phyloP scores from a whole-genome alignment of 2,113 vertebrate genomes.

The Puma concolor region DNA sequence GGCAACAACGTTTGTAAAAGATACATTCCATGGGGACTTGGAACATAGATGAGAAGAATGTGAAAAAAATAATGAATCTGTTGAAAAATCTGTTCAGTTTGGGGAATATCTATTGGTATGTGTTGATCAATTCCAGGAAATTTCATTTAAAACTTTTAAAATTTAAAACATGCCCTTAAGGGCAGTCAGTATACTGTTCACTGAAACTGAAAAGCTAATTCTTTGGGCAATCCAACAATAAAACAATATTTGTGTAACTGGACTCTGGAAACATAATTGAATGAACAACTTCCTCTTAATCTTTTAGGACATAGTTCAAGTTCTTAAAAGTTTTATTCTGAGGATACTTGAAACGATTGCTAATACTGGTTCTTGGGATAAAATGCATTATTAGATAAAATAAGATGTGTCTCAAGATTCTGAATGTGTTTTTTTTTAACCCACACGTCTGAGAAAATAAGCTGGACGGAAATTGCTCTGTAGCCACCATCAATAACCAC shows the following conservation, averaged over 20 bases:
- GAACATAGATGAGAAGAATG: neutral
- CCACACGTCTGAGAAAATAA: conserved; percentile 6
- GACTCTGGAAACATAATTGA: neutral
- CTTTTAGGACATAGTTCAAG: neutral
- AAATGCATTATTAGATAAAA: neutral
- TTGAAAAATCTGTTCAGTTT: neutral
- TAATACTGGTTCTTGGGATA: neutral
- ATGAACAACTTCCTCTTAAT: neutral
- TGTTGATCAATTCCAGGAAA: neutral
- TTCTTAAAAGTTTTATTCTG: neutral
- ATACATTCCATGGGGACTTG: neutral
- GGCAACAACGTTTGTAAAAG: neutral
- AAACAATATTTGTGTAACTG: neutral
- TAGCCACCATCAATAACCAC: neutral
- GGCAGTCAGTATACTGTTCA: neutral
- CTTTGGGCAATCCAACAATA: neutral
- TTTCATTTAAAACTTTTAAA: neutral
- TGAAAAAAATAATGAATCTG: neutral
- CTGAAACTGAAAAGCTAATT: neutral
- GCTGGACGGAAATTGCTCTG: neutral
- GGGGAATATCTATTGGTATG: neutral
- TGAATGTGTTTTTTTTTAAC: neutral
- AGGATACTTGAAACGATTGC: neutral
- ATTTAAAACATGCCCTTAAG: neutral
- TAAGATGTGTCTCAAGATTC: neutral